phyloP scores from a whole-genome alignment of 2,113 vertebrate genomes.

The Aspiorhynchus laticeps region DNA sequence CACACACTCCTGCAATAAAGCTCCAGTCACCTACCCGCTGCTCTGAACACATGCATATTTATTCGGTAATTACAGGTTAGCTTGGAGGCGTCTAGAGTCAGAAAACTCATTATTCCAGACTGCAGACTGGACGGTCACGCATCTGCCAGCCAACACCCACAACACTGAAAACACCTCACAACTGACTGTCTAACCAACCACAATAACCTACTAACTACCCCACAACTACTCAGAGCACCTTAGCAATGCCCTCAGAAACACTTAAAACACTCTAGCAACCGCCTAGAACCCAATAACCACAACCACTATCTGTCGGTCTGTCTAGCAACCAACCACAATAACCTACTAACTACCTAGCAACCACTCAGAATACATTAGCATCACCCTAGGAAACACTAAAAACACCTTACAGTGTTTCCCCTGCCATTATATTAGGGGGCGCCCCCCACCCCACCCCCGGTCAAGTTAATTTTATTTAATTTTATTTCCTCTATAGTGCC shows the following conservation, averaged over 20 bases:
- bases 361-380: neutral
- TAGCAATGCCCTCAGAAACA: neutral
- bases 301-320: neutral
- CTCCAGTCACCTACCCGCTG: neutral
- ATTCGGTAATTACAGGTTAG: conserved; percentile 40
- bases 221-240: neutral
- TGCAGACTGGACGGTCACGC: neutral
- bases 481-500: too few species aligned
- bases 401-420: too few species aligned
- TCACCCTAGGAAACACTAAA: neutral
- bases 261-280: neutral
- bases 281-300: neutral
- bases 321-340: neutral
- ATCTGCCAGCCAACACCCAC: neutral
- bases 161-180: neutral
- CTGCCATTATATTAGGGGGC: too few species aligned
- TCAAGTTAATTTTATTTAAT: too few species aligned
- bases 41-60: conserved; percentile 24
- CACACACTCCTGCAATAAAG: conserved; percentile 5
- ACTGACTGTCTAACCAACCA: neutral
- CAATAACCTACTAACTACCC: neutral
- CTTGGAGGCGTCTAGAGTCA: conserved; percentile 26
- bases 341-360: neutral
- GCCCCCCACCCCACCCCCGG: too few species aligned
- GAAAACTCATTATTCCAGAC: conserved; percentile 17